Conservation (phyloP, 2,888 invertebrate species). For the Volucella inflata region DNA sequence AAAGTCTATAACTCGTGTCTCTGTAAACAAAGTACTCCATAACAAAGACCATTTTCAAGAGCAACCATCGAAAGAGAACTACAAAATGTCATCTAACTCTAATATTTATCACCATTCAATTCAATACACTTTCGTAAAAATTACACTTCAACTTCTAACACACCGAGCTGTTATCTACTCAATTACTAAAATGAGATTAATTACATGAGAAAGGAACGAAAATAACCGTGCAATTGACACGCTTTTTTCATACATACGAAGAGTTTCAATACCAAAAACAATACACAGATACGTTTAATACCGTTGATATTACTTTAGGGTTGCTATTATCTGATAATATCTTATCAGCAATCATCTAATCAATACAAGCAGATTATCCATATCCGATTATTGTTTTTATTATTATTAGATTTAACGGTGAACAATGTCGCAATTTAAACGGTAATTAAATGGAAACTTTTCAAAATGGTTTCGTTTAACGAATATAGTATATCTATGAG, state of each 20-base stretch:
- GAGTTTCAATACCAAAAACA: slow-evolving; percentile 13
- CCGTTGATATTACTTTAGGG: slow-evolving; percentile 4
- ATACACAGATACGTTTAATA: neutral
- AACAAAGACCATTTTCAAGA: slow-evolving; percentile 17
- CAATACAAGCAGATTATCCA: no score
- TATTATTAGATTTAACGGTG: no score
- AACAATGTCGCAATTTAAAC: no score
- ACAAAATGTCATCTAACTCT: neutral
- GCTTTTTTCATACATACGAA: slow-evolving; percentile 29
- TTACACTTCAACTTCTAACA: slow-evolving; percentile 61
- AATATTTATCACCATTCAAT: slow-evolving; percentile 29
- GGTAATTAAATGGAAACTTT: no score
- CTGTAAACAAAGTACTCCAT: slow-evolving; percentile 23
- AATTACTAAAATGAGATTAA: slow-evolving; percentile 69
- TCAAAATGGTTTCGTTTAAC: no score
- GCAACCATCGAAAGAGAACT: neutral
- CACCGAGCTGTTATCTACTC: slow-evolving; percentile 62
- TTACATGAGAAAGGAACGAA: slow-evolving; percentile 56
- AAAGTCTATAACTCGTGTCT: neutral
- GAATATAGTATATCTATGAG: no score
- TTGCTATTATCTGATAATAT: no score
- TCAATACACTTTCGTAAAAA: slow-evolving; percentile 25
- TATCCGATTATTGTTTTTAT: no score
- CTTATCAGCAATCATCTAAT: no score
- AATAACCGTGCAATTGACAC: slow-evolving; percentile 44